Evolutionary conservation across 2,113 vertebrate genomes (phyloP), one percentile per base, ranked within the genome.

Genomic region (Lonchura striata): DNA sequence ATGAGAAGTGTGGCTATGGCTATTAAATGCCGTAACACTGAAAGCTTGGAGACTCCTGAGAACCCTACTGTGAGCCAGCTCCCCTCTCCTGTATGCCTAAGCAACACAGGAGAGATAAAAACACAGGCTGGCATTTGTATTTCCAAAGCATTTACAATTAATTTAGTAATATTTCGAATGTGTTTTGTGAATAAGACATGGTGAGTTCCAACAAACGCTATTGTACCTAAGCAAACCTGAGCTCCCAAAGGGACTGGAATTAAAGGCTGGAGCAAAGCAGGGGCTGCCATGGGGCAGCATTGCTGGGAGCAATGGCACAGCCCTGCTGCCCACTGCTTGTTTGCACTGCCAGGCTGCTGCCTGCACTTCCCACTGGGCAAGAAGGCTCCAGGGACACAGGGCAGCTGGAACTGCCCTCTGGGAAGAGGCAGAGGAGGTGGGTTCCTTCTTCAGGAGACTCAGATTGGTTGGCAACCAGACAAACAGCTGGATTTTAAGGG

Each of bases 111-210:
- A 77, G 37, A 91, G 42, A 59, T 49, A 61, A 94, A 94, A 71
- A 18, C 16, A 18, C 65, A 37, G 27, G 33, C 64, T 5, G 22
- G 35, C 78, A 78, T 86, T 92, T 97, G 76, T 85, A 80, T 86
- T 93, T 90, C 82, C 83, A 87, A 86, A 86, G 76, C 64, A 83
- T 83, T 93, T 92, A 46, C 82, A 41, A 90, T 88, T 77, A 31
- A 70, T 90, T 92, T 81, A 77, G 41, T 76, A 88, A 81, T 84
- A 66, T 66, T 66, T 95, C 64, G 76, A 66, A 86, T 47, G 42
- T 1, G 4, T 74, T 95, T 7, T 11, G 25, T 1, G 8, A 70
- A 57, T 61, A 83, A 86, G 50, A 76, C 8, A 4, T 59, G 65
- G n/a, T 0, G 4, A 81, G 78, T 66, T 86, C 72, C 86, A 78